Conservation (phyloP, 2,113 vertebrate genomes). For the Eptesicus fuscus region DNA sequence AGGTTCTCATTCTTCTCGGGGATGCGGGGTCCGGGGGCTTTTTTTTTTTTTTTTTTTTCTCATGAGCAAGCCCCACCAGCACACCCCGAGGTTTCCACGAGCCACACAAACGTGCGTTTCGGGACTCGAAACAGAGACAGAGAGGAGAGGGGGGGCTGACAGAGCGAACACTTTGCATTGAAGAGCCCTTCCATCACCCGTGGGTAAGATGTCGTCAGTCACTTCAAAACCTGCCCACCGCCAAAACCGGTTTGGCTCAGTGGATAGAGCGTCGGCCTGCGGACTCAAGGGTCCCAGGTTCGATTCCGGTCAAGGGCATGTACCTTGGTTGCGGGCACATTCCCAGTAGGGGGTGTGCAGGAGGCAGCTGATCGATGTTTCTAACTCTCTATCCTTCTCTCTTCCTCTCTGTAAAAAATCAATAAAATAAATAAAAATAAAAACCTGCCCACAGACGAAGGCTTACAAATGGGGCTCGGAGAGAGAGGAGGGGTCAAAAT, state of each 20-base stretch:
- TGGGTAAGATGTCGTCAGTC: background rate
- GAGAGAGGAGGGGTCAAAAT: background rate
- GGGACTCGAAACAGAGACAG: background rate
- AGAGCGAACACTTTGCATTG: background rate
- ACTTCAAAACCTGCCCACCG: background rate
- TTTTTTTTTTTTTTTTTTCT: slow-evolving; percentile 7
- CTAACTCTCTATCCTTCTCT: no score
- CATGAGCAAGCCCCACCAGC: background rate
- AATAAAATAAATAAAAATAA: no score
- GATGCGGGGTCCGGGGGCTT: background rate
- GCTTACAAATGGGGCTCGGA: background rate
- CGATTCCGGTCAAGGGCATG: no score
- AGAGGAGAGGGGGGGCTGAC: background rate
- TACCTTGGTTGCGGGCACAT: no score
- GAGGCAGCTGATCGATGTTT: no score
- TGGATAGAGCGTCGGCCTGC: no score
- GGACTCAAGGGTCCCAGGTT: no score
- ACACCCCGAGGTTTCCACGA: background rate
- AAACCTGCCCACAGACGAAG: background rate
- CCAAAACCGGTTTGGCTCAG: no score
- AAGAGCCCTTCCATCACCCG: background rate
- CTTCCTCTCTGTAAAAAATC: no score
- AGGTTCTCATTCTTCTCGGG: slow-evolving; percentile 36
- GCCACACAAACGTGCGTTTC: background rate
- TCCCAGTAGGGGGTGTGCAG: no score